Conservation (phyloP, 2,888 invertebrate species). For the Polyploca ridens region DNA sequence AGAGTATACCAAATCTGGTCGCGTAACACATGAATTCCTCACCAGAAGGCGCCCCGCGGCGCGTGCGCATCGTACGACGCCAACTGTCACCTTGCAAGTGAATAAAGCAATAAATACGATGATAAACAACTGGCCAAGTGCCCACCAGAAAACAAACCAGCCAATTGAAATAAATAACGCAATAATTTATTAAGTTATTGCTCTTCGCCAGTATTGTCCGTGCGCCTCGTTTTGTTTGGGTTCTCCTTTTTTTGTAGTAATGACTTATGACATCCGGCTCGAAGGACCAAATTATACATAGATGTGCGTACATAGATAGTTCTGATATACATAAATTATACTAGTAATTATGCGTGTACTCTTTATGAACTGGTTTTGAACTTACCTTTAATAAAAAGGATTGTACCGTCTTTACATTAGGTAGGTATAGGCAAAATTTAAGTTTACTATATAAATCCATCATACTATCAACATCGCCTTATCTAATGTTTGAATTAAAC, state of each 20-base stretch:
- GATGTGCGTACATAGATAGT: slow-evolving; percentile 3
- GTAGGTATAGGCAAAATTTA: too few species aligned
- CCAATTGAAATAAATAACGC: slow-evolving; percentile 61
- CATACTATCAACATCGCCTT: too few species aligned
- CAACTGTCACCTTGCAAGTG: slow-evolving; percentile 42
- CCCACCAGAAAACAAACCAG: slow-evolving; percentile 49
- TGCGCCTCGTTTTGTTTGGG: slow-evolving; percentile 27
- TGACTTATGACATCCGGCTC: slow-evolving; percentile 32
- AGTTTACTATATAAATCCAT: too few species aligned
- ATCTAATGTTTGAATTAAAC: too few species aligned
- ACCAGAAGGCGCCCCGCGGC: slow-evolving; percentile 44
- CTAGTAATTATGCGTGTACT: neutral
- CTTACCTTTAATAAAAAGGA: neutral
- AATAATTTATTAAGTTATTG: slow-evolving; percentile 55
- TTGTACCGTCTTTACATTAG: too few species aligned
- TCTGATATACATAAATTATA: neutral
- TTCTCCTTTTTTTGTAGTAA: slow-evolving; percentile 16
- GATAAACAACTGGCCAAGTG: slow-evolving; percentile 45
- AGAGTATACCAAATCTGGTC: neutral
- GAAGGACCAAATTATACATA: slow-evolving; percentile 23
- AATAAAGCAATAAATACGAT: slow-evolving; percentile 51
- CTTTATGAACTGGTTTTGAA: neutral
- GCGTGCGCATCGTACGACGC: slow-evolving; percentile 44
- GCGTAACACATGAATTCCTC: slow-evolving; percentile 26
- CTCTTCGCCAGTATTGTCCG: slow-evolving; percentile 38